Evolutionary conservation across 2,113 vertebrate species (phyloP).

Genomic region (Verasper variegatus): DNA sequence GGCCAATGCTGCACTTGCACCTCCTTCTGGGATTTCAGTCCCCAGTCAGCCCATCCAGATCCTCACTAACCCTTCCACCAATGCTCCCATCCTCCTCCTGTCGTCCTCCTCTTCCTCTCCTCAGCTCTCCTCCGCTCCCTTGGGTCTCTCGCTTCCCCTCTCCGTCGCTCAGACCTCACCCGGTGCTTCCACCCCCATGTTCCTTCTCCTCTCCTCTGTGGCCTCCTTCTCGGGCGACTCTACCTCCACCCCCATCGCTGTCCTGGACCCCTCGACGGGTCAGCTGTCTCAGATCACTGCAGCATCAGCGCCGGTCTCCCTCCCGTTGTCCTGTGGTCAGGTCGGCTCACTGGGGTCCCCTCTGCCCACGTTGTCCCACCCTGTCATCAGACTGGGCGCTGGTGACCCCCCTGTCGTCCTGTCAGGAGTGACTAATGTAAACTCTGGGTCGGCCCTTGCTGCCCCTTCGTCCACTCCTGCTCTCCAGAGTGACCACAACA

Average conservation of each 20-base stretch:
- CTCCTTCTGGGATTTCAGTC: conserved; percentile 38
- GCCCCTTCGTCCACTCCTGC: conserved; percentile 37
- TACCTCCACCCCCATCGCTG: conserved; percentile 72
- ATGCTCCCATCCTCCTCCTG: conserved; percentile 66
- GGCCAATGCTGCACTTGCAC: conserved; percentile 17
- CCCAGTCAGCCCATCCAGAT: conserved; percentile 75
- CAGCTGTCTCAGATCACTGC: conserved; percentile 72
- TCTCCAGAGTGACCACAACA: conserved; percentile 44
- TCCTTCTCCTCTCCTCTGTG: conserved; percentile 81
- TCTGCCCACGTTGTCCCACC: conserved; percentile 58
- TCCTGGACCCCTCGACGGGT: conserved; percentile 69
- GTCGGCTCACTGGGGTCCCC: conserved; percentile 39
- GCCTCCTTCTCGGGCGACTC: conserved; percentile 64
- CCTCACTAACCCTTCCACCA: conserved; percentile 62
- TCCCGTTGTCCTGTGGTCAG: conserved; percentile 63
- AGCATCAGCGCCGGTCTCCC: conserved; percentile 59
- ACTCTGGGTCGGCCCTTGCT: conserved; percentile 36
- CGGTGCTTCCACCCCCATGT: conserved; percentile 66
- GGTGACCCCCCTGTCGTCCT: conserved; percentile 63
- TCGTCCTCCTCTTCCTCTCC: conserved; percentile 68
- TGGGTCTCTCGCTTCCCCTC: conserved; percentile 75
- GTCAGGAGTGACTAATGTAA: conserved; percentile 59
- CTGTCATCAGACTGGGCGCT: conserved; percentile 64
- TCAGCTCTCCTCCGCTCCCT: conserved; percentile 63
- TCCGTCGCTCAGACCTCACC: conserved; percentile 66